phyloP scores from a whole-genome alignment of 2,113 vertebrate genomes.

The Columba janthina region DNA sequence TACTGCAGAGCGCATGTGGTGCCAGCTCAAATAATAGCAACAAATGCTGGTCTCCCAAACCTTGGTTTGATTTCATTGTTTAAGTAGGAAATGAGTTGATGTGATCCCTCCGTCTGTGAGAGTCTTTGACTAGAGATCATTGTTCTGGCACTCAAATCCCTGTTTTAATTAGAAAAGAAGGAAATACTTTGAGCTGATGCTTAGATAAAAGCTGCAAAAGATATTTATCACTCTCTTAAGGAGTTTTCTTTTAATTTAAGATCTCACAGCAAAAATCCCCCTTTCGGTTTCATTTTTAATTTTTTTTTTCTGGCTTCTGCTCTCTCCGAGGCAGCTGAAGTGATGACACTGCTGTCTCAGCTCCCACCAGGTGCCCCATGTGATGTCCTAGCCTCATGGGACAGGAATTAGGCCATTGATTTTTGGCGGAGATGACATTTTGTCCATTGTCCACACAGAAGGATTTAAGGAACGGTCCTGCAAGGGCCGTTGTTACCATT shows the following conservation, averaged over 20 bases:
- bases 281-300: background rate
- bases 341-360: background rate
- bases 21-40: conserved; percentile 54
- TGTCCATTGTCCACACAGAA: background rate
- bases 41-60: conserved; percentile 45
- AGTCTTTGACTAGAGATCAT: conserved; percentile 52
- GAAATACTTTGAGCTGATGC: conserved; percentile 59
- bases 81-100: conserved; percentile 69
- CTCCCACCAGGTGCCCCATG: accelerated
- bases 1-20: background rate
- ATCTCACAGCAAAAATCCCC: background rate
- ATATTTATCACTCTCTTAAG: conserved; percentile 58
- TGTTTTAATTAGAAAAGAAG: conserved; percentile 73
- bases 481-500: background rate
- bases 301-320: background rate
- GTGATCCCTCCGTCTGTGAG: conserved; percentile 42
- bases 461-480: background rate
- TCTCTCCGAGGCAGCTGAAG: background rate
- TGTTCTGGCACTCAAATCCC: conserved; percentile 56
- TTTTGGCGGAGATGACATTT: accelerated
- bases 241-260: conserved; percentile 23
- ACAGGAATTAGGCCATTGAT: background rate
- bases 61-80: conserved; percentile 72
- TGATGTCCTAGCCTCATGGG: background rate
- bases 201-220: conserved; percentile 48